Evolutionary conservation across 2,797 vertebrate genomes (phyloP), one percentile per base, ranked within the genome.

Genomic region (Rallus crepitans): DNA sequence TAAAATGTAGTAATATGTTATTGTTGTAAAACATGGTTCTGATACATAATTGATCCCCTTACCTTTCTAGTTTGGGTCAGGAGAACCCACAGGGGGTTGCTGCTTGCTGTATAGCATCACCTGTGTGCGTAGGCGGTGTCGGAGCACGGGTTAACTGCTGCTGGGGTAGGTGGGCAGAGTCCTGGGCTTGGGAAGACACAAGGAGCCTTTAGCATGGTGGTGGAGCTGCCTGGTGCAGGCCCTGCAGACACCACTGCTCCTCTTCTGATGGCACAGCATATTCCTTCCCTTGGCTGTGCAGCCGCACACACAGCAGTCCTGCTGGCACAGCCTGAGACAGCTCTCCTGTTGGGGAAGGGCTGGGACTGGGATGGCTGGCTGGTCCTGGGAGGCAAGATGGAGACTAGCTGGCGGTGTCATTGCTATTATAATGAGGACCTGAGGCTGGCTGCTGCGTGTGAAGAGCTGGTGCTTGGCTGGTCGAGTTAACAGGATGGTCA

Each of bases 1-100:
- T 96, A 97, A 97, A 97, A 96, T 3, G 76, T 97, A 97, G 95
- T 90, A 87, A 95, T 88, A 86, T 20, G 39, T 80, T 90, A 35
- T 25, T 89, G 80, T 72, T 53, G 33, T 92, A 24, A 64, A 80
- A 80, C 2, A 16, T 87, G 53, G 6, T 80, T 95, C 63, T 60
- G 65, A 70, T 57, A 64, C 4, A 17, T 57, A 80, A 71, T 39
- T 39, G 37, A n/a, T 30, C 23, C n/a, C 25, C 7, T 31, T 31
- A 1, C 70, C n/a, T 81, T 76, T 50, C 31, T 28, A 4, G 18
- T 39, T 52, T 39, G 20, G 37, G 30, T 79, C 48, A 42, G 55
- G 69, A 78, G 30, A n/a, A 14, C 39, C 1, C 3, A 2, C 17
- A 0, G 0, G 37, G 10, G 4, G 31, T 64, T 60, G 35, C 19